These are phyloP conservation scores for Neodiprion fabricii DNA, from an alignment of 1,140 invertebrate species.

Conservation along the genomic window DNA sequence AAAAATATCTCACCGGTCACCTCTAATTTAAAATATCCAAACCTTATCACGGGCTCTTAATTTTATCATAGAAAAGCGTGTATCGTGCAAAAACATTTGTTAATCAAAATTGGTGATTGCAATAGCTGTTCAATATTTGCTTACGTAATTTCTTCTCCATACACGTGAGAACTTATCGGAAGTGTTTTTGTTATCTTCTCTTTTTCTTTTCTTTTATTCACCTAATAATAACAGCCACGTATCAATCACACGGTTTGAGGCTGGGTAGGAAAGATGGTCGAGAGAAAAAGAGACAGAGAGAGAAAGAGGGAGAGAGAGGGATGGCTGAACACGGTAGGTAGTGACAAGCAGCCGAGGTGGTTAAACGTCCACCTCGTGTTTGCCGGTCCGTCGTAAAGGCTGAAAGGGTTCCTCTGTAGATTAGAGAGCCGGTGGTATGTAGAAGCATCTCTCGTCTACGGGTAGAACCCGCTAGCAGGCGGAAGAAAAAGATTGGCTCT, in stretches of 20 bases:
- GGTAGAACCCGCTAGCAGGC: constrained; percentile 30
- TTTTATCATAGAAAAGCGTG: too few species aligned
- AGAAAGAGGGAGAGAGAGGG: constrained; percentile 15
- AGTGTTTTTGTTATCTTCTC: too few species aligned
- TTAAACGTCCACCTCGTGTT: constrained; percentile 36
- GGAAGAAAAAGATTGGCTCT: constrained; percentile 37
- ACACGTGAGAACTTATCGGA: too few species aligned
- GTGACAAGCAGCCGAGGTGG: constrained; percentile 23
- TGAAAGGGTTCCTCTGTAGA: constrained; percentile 52
- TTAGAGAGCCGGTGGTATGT: constrained; percentile 35
- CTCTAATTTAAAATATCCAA: too few species aligned
- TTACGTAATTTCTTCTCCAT: too few species aligned
- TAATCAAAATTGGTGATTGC: too few species aligned
- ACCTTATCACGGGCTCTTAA: too few species aligned
- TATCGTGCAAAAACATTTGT: too few species aligned
- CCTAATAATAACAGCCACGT: too few species aligned
- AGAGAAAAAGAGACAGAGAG: constrained; percentile 29
- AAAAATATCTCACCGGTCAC: too few species aligned
- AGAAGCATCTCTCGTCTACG: not conserved
- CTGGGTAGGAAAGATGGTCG: not conserved
- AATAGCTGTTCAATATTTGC: too few species aligned
- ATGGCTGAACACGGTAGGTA: constrained; percentile 21
- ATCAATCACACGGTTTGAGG: not conserved
- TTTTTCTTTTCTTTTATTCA: too few species aligned
- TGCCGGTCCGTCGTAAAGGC: constrained; percentile 47